Percentiles rank a stretch among this genome's conserved stretches.
Conservation (phyloP, 2,888 invertebrate genomes). For the Chloroclysta siterata region DNA sequence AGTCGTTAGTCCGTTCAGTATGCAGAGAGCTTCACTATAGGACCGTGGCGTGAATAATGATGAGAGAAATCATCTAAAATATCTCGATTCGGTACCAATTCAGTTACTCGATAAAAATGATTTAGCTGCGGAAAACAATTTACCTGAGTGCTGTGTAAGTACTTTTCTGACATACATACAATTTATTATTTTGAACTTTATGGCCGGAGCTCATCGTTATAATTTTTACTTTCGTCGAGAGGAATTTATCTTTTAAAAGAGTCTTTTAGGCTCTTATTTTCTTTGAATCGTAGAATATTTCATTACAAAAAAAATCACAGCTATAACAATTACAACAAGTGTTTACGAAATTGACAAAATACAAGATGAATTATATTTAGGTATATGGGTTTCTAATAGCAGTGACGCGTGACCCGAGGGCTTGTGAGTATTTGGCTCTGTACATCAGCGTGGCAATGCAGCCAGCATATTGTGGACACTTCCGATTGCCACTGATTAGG, state of each 20-base stretch:
- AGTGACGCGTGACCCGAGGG: no score
- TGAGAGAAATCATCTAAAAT: constrained; percentile 28
- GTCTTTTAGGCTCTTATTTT: not conserved
- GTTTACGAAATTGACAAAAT: no score
- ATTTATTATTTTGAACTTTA: constrained; percentile 36
- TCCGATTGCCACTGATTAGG: no score
- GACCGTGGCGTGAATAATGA: constrained; percentile 32
- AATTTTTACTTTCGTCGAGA: not conserved
- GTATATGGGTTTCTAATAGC: no score
- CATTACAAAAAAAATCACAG: no score
- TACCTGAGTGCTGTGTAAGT: constrained; percentile 32
- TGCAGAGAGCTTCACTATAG: constrained; percentile 16
- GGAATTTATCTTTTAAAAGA: not conserved
- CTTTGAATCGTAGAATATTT: no score
- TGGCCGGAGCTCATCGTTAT: constrained; percentile 1
- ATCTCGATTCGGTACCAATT: constrained; percentile 27
- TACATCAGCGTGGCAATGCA: no score
- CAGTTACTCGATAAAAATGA: constrained; percentile 38
- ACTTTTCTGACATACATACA: constrained; percentile 13
- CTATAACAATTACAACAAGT: no score
- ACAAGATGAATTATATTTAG: no score
- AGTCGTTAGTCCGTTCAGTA: constrained; percentile 22
- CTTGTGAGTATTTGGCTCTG: no score
- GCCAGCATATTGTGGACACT: no score
- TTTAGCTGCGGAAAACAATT: constrained; percentile 34